Evolutionary conservation across 2,888 invertebrate species (phyloP).

Genomic region (Pocota personata): DNA sequence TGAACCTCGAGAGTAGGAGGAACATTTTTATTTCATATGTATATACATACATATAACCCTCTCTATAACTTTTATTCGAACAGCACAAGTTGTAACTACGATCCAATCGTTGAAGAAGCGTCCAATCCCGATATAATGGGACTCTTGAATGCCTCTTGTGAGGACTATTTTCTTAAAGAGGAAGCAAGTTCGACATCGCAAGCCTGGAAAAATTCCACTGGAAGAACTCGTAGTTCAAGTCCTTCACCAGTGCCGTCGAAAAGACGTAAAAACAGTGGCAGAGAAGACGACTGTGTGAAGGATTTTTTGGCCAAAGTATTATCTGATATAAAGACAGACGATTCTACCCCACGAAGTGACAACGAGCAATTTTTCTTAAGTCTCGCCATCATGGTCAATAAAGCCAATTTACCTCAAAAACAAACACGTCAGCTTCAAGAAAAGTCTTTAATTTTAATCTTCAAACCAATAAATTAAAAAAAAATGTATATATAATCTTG

Average conservation of each 20-base stretch:
- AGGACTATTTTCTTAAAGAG: too few species aligned
- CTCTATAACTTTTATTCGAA: neutral
- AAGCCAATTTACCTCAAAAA: conserved; percentile 21
- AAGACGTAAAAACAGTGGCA: neutral
- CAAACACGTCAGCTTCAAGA: conserved; percentile 26
- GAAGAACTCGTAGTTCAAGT: too few species aligned
- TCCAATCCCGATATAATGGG: too few species aligned
- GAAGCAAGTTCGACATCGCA: neutral
- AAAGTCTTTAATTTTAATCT: conserved; percentile 32
- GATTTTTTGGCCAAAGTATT: neutral
- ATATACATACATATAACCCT: neutral
- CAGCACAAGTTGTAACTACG: too few species aligned
- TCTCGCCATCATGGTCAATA: conserved; percentile 6
- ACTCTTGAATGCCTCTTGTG: too few species aligned
- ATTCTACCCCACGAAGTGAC: neutral
- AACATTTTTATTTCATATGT: neutral
- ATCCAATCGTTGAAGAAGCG: too few species aligned
- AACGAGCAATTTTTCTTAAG: conserved; percentile 17
- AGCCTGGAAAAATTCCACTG: too few species aligned
- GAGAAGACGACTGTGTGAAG: conserved; percentile 12
- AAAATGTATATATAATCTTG: too few species aligned
- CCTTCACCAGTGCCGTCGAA: neutral
- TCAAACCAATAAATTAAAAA: too few species aligned
- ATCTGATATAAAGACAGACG: neutral
- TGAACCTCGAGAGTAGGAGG: neutral